Percentiles rank a stretch among this genome's conserved stretches.
phyloP scores from a whole-genome alignment of 2,888 invertebrate genomes.

The Drosophila paranaensis region DNA sequence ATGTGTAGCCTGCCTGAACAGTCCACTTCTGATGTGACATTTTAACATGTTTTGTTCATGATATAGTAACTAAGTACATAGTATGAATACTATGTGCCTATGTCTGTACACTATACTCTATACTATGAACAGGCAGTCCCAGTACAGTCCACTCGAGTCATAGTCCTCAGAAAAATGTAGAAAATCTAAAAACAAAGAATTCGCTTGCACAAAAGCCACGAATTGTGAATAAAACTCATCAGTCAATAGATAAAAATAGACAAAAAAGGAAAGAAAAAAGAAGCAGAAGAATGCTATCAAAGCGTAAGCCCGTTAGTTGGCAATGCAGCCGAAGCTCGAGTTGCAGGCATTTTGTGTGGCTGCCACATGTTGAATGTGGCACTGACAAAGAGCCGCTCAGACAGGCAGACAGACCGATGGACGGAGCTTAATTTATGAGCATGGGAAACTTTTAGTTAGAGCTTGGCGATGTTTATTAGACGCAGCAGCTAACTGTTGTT shows the following conservation, averaged over 20 bases:
- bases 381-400: constrained; percentile 1
- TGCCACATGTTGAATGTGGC: constrained; percentile 20
- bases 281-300: constrained; percentile 6
- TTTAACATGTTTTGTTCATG: neutral
- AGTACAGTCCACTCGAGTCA: neutral
- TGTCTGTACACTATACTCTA: neutral
- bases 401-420: neutral
- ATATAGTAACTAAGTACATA: neutral
- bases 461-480: constrained; percentile 22
- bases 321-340: constrained; percentile 16
- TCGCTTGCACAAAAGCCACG: constrained; percentile 5
- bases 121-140: neutral
- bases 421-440: constrained; percentile 26
- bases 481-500: constrained; percentile 34
- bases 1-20: neutral
- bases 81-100: too few species aligned
- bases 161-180: neutral
- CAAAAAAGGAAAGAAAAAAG: neutral
- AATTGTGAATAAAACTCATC: constrained; percentile 3
- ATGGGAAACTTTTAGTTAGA: constrained; percentile 39
- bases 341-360: constrained; percentile 23
- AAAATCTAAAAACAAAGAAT: neutral
- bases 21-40: too few species aligned
- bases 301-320: constrained; percentile 23
- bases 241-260: constrained; percentile 13